phyloP scores from a whole-genome alignment of 2,113 vertebrate genomes.

The Ploceus nigricollis region DNA sequence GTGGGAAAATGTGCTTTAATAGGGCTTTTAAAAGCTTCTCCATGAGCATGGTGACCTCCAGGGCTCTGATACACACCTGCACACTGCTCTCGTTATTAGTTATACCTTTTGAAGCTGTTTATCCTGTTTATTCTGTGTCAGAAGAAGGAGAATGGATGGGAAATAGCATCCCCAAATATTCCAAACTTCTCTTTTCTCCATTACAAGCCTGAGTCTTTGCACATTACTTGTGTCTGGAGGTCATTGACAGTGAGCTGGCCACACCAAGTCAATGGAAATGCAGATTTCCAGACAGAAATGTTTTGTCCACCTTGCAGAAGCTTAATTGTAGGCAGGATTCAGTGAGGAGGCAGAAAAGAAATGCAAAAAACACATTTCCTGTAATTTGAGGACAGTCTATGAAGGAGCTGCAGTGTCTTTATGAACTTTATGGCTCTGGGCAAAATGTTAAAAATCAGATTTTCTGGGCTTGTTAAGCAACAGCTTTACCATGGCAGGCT shows the following conservation, averaged over 20 bases:
- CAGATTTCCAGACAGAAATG: neutral
- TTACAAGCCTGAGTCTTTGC: neutral
- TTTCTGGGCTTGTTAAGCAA: neutral
- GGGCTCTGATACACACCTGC: neutral
- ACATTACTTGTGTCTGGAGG: neutral
- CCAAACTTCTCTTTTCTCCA: neutral
- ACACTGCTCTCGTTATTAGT: neutral
- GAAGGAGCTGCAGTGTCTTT: neutral
- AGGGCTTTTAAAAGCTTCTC: neutral
- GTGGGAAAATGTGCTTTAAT: neutral
- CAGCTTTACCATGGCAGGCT: neutral
- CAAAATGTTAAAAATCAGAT: neutral
- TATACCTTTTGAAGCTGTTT: neutral
- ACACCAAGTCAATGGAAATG: accelerated
- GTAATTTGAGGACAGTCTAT: neutral
- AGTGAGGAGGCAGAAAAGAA: neutral
- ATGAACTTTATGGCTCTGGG: neutral
- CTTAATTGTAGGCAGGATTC: neutral
- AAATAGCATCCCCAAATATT: neutral
- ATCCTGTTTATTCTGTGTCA: neutral
- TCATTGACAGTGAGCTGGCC: neutral
- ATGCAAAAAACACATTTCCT: neutral
- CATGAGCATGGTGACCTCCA: neutral
- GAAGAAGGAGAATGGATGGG: neutral
- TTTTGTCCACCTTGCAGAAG: neutral